These are phyloP conservation scores for Takifugu flavidus DNA, from an alignment of 2,113 vertebrate species.

Conservation along the genomic window DNA sequence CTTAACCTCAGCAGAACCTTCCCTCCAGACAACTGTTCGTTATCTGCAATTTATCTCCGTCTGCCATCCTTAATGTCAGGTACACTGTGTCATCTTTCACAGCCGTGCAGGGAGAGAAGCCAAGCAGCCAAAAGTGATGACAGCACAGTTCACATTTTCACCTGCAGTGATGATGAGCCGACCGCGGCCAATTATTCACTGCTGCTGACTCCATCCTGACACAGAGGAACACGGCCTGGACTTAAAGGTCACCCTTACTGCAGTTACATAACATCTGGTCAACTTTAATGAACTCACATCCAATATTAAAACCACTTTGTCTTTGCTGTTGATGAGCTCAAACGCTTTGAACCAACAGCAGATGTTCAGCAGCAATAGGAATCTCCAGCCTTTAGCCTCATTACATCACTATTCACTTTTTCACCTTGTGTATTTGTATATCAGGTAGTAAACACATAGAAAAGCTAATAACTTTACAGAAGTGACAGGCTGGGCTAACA, in stretches of 20 bases:
- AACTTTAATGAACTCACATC: not conserved
- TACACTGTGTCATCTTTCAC: conserved; percentile 23
- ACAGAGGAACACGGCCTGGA: conserved; percentile 19
- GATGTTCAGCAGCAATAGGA: too few relatives aligned
- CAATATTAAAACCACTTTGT: not conserved
- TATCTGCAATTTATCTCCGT: conserved; percentile 26
- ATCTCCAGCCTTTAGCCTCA: not conserved
- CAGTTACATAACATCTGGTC: conserved; percentile 10
- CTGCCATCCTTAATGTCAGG: conserved; percentile 36
- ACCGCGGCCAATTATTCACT: conserved; percentile 22
- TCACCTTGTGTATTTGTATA: too few relatives aligned
- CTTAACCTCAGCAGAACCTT: conserved; percentile 10
- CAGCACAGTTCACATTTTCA: conserved; percentile 30
- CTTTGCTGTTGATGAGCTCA: not conserved
- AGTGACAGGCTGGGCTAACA: not conserved
- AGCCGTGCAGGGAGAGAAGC: conserved; percentile 5
- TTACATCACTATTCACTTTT: too few relatives aligned
- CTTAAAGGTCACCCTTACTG: conserved; percentile 19
- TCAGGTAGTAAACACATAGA: too few relatives aligned
- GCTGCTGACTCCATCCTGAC: conserved; percentile 28
- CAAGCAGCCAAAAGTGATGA: conserved; percentile 17
- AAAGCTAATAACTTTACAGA: too few relatives aligned
- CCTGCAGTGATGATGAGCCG: conserved; percentile 46
- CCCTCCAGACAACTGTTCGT: conserved; percentile 21
- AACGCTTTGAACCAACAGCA: not conserved